Base-by-base conservation (phyloP, 2,113 vertebrate genomes). In the Thamnophis sirtalis region DNA sequence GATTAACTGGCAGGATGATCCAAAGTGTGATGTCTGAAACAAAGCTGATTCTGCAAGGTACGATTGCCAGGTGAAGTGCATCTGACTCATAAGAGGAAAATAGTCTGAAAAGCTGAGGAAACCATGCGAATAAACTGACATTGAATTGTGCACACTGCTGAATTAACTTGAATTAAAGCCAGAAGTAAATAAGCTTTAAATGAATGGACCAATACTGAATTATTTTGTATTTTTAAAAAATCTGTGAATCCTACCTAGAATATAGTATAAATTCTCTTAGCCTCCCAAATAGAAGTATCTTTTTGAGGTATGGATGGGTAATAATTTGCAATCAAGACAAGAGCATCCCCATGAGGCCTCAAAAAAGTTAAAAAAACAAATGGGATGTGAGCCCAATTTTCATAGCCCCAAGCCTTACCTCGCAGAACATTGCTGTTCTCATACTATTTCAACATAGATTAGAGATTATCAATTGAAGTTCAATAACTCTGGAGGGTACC, bases 1-100 rank as follows among this genome's bases (percentile, higher is more conserved):
- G 84, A 88, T 93, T 50, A 51, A 22, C 89, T 87, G 53, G 53
- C 8, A 15, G 63, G 15, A 17, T 38, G 51, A 56, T 28, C 21
- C 51, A 84, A n/a, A 93, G 9, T 84, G 56, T 73, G 85, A 91
- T 93, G 85, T 50, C 53, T 28, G 13, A 84, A 88, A 50, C 26
- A 84, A 58, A 93, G 60, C 43, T 87, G 92, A 90, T 87, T 93
- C 26, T 50, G 48, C 58, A 90, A 38, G 56, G 53, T 19, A 87
- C 4, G 4, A 22, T 28, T 68, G 22, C 6, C 38, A 55, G 54
- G 7, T 10, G 49, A n/a, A 9, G 19, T 26, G 11, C 33, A 49
- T 26, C 11, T 80, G 4, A 43, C 28, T 87, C 85, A 55, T 9
- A 33, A 33, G 33, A 28, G 9, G 5, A 33, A 17, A n/a, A 0